Evolutionary conservation across 2,797 vertebrate species (phyloP).

Genomic region (Siniperca scherzeri): DNA sequence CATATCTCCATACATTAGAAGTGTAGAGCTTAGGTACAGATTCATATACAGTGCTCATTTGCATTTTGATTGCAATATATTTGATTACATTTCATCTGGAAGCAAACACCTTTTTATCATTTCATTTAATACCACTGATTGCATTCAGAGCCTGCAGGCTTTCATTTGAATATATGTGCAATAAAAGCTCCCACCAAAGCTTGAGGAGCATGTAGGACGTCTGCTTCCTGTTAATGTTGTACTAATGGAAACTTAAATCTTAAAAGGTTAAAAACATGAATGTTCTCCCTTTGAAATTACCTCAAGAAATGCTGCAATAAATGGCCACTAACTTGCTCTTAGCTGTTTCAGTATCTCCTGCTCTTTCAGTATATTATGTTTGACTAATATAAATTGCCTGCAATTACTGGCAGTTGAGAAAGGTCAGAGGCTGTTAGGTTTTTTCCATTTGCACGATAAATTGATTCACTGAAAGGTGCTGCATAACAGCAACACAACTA

Average conservation of each 20-base stretch:
- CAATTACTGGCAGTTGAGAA: conserved; percentile 68
- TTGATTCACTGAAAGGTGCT: conserved; percentile 60
- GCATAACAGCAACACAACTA: conserved; percentile 25
- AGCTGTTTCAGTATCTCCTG: conserved; percentile 42
- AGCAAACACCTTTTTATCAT: conserved; percentile 16
- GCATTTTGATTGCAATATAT: conserved; percentile 56
- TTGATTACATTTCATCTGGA: conserved; percentile 32
- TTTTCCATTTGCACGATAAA: conserved; percentile 70
- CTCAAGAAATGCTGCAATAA: conserved; percentile 40
- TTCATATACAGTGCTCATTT: conserved; percentile 42
- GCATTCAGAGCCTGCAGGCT: neutral
- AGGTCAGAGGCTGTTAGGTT: conserved; percentile 63
- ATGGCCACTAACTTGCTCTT: conserved; percentile 40
- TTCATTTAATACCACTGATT: conserved; percentile 32
- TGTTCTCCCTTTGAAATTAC: conserved; percentile 39
- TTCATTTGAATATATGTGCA: conserved; percentile 30
- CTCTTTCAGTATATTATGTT: conserved; percentile 65
- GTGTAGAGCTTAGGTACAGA: conserved; percentile 1
- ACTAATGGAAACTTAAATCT: conserved; percentile 35
- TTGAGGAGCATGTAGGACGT: neutral
- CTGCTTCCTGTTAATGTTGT: conserved; percentile 10
- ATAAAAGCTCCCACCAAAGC: conserved; percentile 2
- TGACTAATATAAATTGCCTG: conserved; percentile 67
- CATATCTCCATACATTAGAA: neutral
- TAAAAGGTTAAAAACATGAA: conserved; percentile 31